Evolutionary conservation across 1,140 invertebrate genomes (phyloP), one percentile per base, ranked within the genome.

Genomic region (Metaphire vulgaris): DNA sequence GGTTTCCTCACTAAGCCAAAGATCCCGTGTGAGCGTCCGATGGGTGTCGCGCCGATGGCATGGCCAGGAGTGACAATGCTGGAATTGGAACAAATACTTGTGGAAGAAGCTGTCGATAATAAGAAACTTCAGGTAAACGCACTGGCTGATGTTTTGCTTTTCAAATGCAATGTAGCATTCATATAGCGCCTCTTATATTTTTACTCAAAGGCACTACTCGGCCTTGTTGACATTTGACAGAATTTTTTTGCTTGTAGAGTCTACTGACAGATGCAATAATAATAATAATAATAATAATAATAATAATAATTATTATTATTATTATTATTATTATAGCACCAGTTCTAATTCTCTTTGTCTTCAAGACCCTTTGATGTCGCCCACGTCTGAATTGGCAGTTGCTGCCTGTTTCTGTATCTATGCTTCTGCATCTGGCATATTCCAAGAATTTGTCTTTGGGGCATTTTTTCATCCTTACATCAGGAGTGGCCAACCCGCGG

Each of bases 51-150:
- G 2, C 83, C 86, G 1, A 83, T 86, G 64, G 84, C 84, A n/a
- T 87, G 87, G 76, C 81, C 86, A 72, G 87, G 87, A 12, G 83
- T 88, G 68, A 85, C 86, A 0, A 84, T 84, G 72, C 80, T 82
- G n/a, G 82, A 86, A 56, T 80, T 88, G 30, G 83, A 88, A 30
- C 79, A 83, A 64, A 79, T 83, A 33, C 80, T 88, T 65, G 69
- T 85, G 16, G 75, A 78, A 28, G 84, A 84, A 75, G 84, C 85
- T 14, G 78, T 81, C 74, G 80, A 79, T 6, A 56, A 56, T 77
- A 82, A 83, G 56, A 76, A 64, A 15, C 33, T 77, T 32, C 72
- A 76, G 74, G 79, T 80, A 74, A 32, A 71, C n/a, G 69, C 33
- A 65, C 56, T 65, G 26, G 56, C 26, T 14, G 14, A 65, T 15